Percentiles rank a stretch among this genome's conserved stretches.
These are phyloP conservation scores for Spatula versicolor DNA, from an alignment of 2,797 vertebrate genomes.

Conservation along the genomic window DNA sequence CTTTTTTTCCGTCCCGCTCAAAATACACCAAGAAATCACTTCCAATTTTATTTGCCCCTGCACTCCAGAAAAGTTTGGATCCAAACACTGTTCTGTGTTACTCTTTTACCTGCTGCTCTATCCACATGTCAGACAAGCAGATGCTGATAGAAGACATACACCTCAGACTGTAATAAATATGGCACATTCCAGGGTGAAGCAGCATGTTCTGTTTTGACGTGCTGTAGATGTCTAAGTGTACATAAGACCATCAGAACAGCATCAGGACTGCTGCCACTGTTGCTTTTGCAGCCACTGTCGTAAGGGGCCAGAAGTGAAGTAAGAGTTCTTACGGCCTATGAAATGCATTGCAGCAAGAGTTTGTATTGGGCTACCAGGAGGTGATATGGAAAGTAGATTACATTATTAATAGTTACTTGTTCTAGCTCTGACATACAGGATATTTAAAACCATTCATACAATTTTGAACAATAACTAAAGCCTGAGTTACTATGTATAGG, in stretches of 20 bases:
- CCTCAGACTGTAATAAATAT: not conserved
- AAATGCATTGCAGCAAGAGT: not conserved
- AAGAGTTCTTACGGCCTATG: not conserved
- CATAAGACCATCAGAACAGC: not conserved
- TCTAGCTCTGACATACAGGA: not conserved
- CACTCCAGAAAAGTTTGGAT: not conserved
- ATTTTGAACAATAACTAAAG: not conserved
- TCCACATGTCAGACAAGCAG: rapidly evolving
- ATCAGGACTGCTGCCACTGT: not conserved
- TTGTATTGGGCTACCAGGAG: not conserved
- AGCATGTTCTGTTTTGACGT: not conserved
- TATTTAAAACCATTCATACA: not conserved
- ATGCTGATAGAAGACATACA: not conserved
- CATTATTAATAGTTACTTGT: not conserved
- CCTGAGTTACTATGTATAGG: not conserved
- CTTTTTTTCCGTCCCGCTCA: not conserved
- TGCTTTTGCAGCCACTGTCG: not conserved
- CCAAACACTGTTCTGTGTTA: not conserved
- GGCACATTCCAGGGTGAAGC: not conserved
- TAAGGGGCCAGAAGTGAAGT: not conserved
- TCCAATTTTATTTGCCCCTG: not conserved
- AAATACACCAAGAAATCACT: not conserved
- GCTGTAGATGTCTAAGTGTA: not conserved
- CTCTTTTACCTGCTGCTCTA: not conserved
- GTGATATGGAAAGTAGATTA: not conserved